Conservation (phyloP, 2,888 invertebrate species). For the Xylocampa areola region DNA sequence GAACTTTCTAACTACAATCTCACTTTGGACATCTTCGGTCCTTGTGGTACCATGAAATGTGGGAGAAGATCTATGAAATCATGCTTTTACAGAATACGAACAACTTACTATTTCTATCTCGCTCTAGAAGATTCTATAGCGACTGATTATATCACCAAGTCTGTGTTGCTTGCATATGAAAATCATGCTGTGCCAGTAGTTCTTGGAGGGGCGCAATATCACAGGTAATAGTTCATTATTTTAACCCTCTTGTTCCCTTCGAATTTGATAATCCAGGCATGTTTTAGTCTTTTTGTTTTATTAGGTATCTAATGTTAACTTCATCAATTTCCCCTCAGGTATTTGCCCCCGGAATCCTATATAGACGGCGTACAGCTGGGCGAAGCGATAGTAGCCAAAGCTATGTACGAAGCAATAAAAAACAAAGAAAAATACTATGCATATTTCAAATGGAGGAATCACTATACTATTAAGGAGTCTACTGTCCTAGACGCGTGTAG, state of each 20-base stretch:
- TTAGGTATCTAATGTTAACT: slow-evolving; percentile 69
- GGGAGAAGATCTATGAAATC: slow-evolving; percentile 69
- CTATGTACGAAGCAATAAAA: slow-evolving; percentile 67
- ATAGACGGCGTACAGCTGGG: slow-evolving; percentile 66
- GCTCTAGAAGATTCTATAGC: slow-evolving; percentile 93
- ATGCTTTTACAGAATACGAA: slow-evolving; percentile 80
- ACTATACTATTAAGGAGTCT: slow-evolving; percentile 67
- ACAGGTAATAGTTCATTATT: slow-evolving; percentile 72
- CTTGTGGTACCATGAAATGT: slow-evolving; percentile 82
- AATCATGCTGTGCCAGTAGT: slow-evolving; percentile 92
- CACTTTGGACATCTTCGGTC: slow-evolving; percentile 87
- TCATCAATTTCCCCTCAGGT: slow-evolving; percentile 56
- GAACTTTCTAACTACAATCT: slow-evolving; percentile 78
- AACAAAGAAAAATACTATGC: slow-evolving; percentile 68
- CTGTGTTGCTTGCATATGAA: slow-evolving; percentile 89
- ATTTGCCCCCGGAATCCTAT: slow-evolving; percentile 73
- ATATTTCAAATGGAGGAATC: slow-evolving; percentile 76
- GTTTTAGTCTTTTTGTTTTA: slow-evolving; percentile 68
- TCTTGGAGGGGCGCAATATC: slow-evolving; percentile 91
- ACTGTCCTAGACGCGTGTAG: slow-evolving; percentile 68
- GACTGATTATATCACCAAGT: slow-evolving; percentile 75
- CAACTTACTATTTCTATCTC: slow-evolving; percentile 92
- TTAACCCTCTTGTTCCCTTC: not conserved
- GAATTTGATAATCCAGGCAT: too few relatives aligned
- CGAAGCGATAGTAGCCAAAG: slow-evolving; percentile 63